Conservation (phyloP, 2,888 invertebrate genomes). For the Torymus texanus region DNA sequence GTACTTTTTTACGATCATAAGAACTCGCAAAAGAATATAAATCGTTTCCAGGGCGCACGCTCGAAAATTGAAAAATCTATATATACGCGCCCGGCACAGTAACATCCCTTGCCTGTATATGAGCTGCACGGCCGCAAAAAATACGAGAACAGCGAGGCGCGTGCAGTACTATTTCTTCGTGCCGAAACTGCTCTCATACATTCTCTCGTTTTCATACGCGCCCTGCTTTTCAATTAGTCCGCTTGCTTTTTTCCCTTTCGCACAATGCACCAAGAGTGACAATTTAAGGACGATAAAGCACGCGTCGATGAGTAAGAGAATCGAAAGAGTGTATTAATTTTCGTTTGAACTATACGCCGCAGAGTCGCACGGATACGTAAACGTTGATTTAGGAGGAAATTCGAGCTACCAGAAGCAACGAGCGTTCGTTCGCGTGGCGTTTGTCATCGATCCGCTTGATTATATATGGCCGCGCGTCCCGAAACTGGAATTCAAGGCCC, state of each 20-base stretch:
- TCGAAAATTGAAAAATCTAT: too few relatives aligned
- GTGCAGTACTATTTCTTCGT: too few relatives aligned
- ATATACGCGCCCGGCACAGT: too few relatives aligned
- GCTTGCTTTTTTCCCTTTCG: background rate
- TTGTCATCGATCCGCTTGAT: conserved; percentile 41
- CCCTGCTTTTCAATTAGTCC: conserved; percentile 38
- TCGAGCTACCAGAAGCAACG: background rate
- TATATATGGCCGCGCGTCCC: conserved; percentile 1
- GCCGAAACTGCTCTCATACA: background rate
- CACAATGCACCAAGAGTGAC: background rate
- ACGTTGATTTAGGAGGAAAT: conserved; percentile 29
- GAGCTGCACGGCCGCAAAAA: too few relatives aligned
- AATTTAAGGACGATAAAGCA: background rate
- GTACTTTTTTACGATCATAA: too few relatives aligned
- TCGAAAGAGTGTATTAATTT: conserved; percentile 36
- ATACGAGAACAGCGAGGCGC: too few relatives aligned
- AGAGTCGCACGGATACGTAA: background rate
- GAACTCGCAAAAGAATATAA: too few relatives aligned
- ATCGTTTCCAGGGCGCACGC: too few relatives aligned
- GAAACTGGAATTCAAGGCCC: conserved; percentile 30
- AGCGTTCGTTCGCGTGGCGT: background rate
- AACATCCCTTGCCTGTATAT: too few relatives aligned
- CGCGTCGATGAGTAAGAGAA: background rate
- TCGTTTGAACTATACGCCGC: background rate
- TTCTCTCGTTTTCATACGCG: background rate